phyloP scores from a whole-genome alignment of 2,797 vertebrate genomes.

The Paedocypris micromegethes region DNA sequence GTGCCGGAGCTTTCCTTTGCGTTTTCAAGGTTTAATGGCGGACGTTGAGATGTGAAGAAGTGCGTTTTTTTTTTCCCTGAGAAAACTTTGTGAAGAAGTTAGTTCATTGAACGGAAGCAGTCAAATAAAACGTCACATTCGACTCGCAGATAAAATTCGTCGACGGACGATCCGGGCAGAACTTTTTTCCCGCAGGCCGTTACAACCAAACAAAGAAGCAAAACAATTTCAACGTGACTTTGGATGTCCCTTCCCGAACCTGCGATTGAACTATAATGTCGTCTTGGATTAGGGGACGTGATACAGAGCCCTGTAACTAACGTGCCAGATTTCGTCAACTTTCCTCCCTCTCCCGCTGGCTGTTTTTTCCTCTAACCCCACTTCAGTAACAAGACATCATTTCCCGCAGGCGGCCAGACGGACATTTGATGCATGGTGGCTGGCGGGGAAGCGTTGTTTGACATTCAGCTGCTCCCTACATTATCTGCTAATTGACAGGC shows the following conservation, averaged over 20 bases:
- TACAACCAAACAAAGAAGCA: neutral
- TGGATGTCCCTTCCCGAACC: neutral
- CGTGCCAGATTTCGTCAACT: conserved; percentile 59
- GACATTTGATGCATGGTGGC: conserved; percentile 62
- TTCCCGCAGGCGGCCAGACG: conserved; percentile 61
- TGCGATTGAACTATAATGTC: conserved; percentile 68
- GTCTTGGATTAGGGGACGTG: conserved; percentile 70
- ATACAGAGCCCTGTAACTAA: conserved; percentile 64
- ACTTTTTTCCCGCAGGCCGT: neutral
- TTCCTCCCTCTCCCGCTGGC: conserved; percentile 57
- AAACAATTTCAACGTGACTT: conserved; percentile 10
- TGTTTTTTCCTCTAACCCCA: conserved; percentile 62
- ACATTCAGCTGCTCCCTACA: conserved; percentile 64
- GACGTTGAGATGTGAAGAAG: no score
- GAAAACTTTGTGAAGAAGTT: no score
- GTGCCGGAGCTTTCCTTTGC: conserved; percentile 59
- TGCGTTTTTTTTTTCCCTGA: no score
- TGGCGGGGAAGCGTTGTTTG: conserved; percentile 57
- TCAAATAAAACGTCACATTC: no score
- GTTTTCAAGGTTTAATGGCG: no score
- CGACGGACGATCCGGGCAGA: no score
- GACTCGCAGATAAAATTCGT: no score
- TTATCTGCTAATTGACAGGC: conserved; percentile 78
- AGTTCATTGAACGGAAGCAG: no score
- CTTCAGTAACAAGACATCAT: conserved; percentile 62